A percentile compares a stretch with the other conserved stretches of the same genome.
phyloP scores from a whole-genome alignment of 2,113 vertebrate genomes.

The Promerops cafer region DNA sequence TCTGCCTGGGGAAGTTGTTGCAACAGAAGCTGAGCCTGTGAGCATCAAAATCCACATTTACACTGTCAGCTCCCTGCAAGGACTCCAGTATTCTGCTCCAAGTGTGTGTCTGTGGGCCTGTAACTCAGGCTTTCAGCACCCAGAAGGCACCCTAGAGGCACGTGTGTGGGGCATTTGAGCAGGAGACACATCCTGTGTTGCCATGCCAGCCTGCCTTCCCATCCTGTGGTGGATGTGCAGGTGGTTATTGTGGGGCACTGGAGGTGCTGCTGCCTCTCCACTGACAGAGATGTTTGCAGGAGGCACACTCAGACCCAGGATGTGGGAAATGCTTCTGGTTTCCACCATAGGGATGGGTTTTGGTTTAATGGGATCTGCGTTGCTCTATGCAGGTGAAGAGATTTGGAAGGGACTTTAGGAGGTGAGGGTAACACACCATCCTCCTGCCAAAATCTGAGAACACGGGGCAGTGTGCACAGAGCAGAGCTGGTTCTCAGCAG shows the following conservation, averaged over 20 bases:
- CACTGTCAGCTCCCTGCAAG: neutral
- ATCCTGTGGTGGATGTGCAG: rapidly evolving
- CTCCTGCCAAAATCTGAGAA: neutral
- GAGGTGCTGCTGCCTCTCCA: neutral
- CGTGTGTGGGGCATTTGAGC: neutral
- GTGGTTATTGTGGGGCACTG: neutral
- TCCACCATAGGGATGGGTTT: neutral
- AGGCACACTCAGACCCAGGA: neutral
- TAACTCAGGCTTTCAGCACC: neutral
- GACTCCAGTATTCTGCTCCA: neutral
- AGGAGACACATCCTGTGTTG: neutral
- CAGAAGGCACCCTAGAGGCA: neutral
- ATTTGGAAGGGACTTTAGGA: neutral
- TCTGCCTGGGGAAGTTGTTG: neutral
- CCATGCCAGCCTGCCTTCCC: neutral
- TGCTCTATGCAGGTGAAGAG: neutral
- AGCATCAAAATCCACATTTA: neutral
- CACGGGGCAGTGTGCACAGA: neutral
- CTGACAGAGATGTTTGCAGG: neutral
- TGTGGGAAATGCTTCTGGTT: neutral
- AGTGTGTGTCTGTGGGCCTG: neutral
- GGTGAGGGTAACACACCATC: neutral
- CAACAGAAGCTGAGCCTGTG: neutral
- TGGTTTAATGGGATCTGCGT: neutral
- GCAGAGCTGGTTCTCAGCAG: neutral